phyloP scores from a whole-genome alignment of 2,797 vertebrate species.

The Xiphophorus birchmanni region DNA sequence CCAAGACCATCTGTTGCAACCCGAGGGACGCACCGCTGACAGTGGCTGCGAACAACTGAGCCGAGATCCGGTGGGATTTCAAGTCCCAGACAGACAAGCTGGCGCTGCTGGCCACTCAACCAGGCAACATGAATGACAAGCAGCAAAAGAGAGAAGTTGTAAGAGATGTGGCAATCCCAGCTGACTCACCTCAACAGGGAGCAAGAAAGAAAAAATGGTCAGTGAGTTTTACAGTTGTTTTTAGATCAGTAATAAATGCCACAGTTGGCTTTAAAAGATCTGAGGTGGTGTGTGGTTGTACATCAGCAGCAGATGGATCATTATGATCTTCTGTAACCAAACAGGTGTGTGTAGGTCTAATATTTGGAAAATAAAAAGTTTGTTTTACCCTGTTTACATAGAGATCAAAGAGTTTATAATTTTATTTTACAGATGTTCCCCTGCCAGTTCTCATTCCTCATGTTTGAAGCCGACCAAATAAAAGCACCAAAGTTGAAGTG shows the following conservation, averaged over 20 bases:
- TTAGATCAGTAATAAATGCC: not conserved
- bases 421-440: not conserved
- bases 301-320: not conserved
- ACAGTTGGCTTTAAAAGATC: not conserved
- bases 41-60: constrained; percentile 2
- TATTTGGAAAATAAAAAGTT: not conserved
- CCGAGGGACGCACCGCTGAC: constrained; percentile 14
- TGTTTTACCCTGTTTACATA: not conserved
- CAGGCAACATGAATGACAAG: constrained; percentile 15
- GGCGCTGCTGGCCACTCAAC: constrained; percentile 1
- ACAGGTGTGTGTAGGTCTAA: not conserved
- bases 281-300: not conserved
- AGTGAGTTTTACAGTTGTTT: not conserved
- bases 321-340: not conserved
- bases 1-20: not conserved
- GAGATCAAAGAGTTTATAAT: not conserved
- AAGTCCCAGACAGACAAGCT: constrained; percentile 12
- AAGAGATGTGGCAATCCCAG: not conserved
- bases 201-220: not conserved
- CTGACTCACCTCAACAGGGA: constrained; percentile 5
- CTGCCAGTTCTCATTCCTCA: not conserved
- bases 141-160: constrained; percentile 14
- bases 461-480: not conserved
- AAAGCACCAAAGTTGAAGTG: not conserved
- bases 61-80: constrained; percentile 6